Conservation (phyloP, 2,797 vertebrate genomes). For the Oryzias dopingdopingensis region DNA sequence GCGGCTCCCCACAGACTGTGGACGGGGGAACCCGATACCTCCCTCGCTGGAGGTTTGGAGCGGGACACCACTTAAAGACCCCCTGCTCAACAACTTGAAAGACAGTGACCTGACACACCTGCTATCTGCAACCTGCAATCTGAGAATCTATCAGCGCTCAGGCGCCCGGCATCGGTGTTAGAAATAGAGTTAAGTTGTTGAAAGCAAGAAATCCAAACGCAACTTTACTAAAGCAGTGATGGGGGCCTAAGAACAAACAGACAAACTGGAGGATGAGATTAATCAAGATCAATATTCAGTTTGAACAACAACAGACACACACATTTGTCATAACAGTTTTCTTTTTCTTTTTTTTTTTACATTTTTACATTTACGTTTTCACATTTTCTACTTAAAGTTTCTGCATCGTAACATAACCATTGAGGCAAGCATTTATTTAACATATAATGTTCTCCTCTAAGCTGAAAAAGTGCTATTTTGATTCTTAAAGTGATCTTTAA, state of each 20-base stretch:
- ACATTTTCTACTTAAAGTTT: too few relatives aligned
- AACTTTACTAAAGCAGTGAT: not conserved
- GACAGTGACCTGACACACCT: conserved; percentile 70
- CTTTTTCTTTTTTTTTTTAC: too few relatives aligned
- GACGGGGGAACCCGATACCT: conserved; percentile 64
- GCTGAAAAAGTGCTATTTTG: too few relatives aligned
- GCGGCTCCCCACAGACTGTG: conserved; percentile 66
- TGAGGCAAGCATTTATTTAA: too few relatives aligned
- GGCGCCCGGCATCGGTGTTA: conserved; percentile 17
- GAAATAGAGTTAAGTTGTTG: conserved; percentile 26
- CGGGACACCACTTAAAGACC: conserved; percentile 68
- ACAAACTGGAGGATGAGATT: not conserved
- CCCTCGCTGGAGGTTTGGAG: conserved; percentile 45
- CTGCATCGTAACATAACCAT: too few relatives aligned
- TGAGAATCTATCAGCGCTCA: conserved; percentile 55
- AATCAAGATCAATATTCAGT: not conserved
- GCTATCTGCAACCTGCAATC: conserved; percentile 72
- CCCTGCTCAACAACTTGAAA: conserved; percentile 67
- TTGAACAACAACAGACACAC: too few relatives aligned
- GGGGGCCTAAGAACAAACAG: not conserved
- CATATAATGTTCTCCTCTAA: too few relatives aligned
- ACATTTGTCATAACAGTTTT: too few relatives aligned
- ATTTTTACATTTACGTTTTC: too few relatives aligned
- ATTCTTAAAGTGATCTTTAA: too few relatives aligned
- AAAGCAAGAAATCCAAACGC: conserved; percentile 5